Evolutionary conservation across 2,797 vertebrate species (phyloP), one percentile per base, ranked within the genome.

Genomic region (Echiichthys vipera): DNA sequence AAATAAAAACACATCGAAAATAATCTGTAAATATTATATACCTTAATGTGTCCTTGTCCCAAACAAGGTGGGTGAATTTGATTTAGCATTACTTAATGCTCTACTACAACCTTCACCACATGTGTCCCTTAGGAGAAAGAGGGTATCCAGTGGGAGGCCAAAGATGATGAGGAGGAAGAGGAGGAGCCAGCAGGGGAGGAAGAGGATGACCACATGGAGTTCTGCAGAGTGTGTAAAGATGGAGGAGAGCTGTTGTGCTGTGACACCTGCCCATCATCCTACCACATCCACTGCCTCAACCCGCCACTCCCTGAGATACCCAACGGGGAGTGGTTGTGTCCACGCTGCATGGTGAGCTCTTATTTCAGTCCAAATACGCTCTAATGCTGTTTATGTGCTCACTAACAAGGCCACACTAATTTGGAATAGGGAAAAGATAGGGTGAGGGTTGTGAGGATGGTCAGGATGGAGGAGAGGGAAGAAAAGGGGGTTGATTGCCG

Each of bases 181-280:
- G 98, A 99, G 32, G 98, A 99, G 96, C 90, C 92, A 0, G 94
- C 81, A 0, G 96, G 95, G 18, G 97, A 99, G 85, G 98, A 99
- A 75, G 98, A 99, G 77, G 98, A 99, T 0, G 98, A 99, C 93
- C 98, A 99, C 93, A 97, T 99, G 98, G 98, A 99, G 88, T 99
- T 99, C 83, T 99, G 98, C 84, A 92, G 98, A 39, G 96, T 98
- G 73, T 99, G 98, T 91, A 99, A 99, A 90, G 98, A 99, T 0
- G 98, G 98, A 13, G 98, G 98, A 25, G 98, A 99, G 91, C 95
- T 99, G 84, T 91, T 99, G 63, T 99, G 98, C 78, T 99, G 98
- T 0, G 98, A 99, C 87, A 97, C 98, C 54, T 99, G 98, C 75
- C 97, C 98, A 0, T 99, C 98, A 5, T 99, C 98, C 51, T 99